phyloP scores from a whole-genome alignment of 2,888 invertebrate species.

The Drosophila mimetica region DNA sequence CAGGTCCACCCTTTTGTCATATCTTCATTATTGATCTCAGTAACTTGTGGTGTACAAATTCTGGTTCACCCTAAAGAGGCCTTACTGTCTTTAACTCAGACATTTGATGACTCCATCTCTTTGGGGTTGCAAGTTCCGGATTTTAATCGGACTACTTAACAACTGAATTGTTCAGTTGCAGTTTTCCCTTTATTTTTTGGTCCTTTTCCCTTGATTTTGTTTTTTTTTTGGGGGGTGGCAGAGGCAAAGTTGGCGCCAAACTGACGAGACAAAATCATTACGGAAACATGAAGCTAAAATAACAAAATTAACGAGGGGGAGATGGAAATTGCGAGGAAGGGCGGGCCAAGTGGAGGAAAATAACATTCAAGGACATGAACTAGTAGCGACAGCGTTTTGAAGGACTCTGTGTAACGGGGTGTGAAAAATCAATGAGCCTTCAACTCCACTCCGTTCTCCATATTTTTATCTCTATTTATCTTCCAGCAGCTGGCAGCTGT shows the following conservation, averaged over 20 bases:
- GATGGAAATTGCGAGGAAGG: not conserved
- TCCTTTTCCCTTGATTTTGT: not conserved
- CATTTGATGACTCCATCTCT: conserved; percentile 32
- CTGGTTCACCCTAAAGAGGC: not conserved
- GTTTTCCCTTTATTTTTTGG: conserved; percentile 24
- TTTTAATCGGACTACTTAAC: conserved; percentile 40
- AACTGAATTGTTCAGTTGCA: conserved; percentile 39
- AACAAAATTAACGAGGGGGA: conserved; percentile 39
- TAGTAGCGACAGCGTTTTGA: conserved; percentile 29
- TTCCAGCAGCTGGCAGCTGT: conserved; percentile 1
- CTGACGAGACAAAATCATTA: conserved; percentile 64
- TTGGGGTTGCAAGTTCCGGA: conserved; percentile 27
- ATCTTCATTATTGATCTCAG: too few species aligned
- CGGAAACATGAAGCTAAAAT: conserved; percentile 60
- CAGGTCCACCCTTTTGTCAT: too few species aligned
- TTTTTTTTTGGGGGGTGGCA: conserved; percentile 10
- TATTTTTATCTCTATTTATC: not conserved
- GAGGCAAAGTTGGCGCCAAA: conserved; percentile 48
- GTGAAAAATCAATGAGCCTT: conserved; percentile 69
- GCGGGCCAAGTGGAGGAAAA: conserved; percentile 34
- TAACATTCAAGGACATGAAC: conserved; percentile 67
- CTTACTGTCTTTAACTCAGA: not conserved
- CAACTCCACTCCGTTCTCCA: conserved; percentile 11
- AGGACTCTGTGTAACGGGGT: conserved; percentile 46
- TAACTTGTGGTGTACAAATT: not conserved